phyloP scores from a whole-genome alignment of 2,888 invertebrate species.

The Ametastegia equiseti region DNA sequence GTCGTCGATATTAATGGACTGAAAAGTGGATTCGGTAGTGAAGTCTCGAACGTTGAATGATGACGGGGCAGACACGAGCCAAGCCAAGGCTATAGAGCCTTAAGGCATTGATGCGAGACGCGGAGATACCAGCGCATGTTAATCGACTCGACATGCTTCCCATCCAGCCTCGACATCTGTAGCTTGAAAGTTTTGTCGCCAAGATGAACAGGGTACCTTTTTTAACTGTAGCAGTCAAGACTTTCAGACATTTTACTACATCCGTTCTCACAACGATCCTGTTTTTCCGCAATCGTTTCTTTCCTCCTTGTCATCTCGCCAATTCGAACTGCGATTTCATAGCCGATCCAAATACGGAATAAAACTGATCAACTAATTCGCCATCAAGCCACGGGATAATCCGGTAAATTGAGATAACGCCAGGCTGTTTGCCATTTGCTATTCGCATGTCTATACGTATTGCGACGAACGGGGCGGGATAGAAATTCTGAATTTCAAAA shows the following conservation, averaged over 20 bases:
- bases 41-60: conserved; percentile 51
- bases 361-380: neutral
- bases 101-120: conserved; percentile 62
- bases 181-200: conserved; percentile 6
- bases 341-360: too few relatives aligned
- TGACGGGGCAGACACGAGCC: conserved; percentile 61
- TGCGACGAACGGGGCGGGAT: too few relatives aligned
- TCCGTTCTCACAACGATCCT: too few relatives aligned
- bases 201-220: too few relatives aligned
- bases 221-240: neutral
- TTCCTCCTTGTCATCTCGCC: neutral
- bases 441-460: conserved; percentile 6
- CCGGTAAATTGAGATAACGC: neutral
- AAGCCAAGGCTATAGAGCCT: too few relatives aligned
- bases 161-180: conserved; percentile 17
- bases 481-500: too few relatives aligned
- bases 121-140: conserved; percentile 56
- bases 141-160: conserved; percentile 42
- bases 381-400: neutral
- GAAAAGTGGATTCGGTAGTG: neutral
- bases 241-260: neutral
- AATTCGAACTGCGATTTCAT: neutral
- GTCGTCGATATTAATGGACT: conserved; percentile 33
- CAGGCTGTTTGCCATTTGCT: neutral
- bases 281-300: too few relatives aligned